Base-by-base conservation (phyloP, 2,113 vertebrate species). In the Oreocharis arfaki region DNA sequence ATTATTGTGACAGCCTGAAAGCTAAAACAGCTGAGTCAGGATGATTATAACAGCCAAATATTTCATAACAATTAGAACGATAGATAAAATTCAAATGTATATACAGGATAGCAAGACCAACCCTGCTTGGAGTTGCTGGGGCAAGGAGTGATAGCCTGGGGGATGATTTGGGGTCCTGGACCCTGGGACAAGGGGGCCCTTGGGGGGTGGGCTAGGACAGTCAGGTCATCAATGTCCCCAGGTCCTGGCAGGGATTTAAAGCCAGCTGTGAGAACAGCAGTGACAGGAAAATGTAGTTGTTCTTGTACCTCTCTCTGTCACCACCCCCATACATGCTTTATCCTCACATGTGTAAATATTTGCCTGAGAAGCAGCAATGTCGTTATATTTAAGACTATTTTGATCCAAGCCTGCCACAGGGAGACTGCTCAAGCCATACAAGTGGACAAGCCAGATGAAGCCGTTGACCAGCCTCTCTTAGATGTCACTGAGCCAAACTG, bases 131-230 rank as follows among this genome's bases (percentile, higher is more conserved):
- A 61, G 24, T 27, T 61, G 0, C n/a, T 47, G 39, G 7, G 26
- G 4, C 26, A 46, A 37, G 44, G 33, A 10, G 26, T 55, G 28
- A 13, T 2, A 13, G 14, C 5, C 7, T 28, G 12, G 3, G 15
- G 14, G 5, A 14, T 39, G 69, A 44, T 7, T 13, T 15, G 16
- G 24, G 8, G 15, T 47, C 41, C 61, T 70, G 42, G 23, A 35
- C 16, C 1, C 4, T 53, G 18, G 46, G 3, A 53, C 3, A 44
- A 21, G 7, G 39, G 6, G 70, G 5, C 4, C 6, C 17, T 4
- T 0, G 1, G 35, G 5, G 11, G 4, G 2, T 49, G 5, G 18
- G 7, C 16, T 87, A 28, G 23, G 24, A 41, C 14, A 77, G 33
- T 20, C 30, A 60, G 20, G 13, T 5, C 9, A 2, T 22, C 50